Conservation (phyloP, 1,140 invertebrate species). For the Bombus impatiens region DNA sequence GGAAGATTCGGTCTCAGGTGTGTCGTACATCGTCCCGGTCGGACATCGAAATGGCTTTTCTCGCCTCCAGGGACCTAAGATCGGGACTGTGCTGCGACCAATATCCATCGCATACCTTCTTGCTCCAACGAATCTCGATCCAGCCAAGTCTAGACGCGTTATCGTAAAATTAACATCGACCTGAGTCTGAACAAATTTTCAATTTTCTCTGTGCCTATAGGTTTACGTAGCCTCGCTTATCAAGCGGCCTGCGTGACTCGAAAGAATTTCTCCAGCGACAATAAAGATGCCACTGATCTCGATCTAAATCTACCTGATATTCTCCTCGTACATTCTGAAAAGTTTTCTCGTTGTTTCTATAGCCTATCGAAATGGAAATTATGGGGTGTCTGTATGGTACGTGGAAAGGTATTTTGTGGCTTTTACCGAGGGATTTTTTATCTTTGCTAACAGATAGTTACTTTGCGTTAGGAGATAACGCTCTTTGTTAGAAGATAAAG, state of each 20-base stretch:
- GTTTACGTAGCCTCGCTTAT: not conserved
- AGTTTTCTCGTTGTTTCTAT: no score
- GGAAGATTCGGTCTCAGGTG: conserved; percentile 19
- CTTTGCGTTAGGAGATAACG: no score
- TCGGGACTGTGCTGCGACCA: not conserved
- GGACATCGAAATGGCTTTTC: conserved; percentile 25
- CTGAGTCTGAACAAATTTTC: not conserved
- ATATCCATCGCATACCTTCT: not conserved
- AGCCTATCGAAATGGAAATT: no score
- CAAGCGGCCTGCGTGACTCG: not conserved
- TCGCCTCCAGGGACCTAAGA: not conserved
- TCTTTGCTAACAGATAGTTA: no score
- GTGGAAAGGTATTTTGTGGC: no score
- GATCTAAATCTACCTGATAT: not conserved
- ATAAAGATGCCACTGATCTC: not conserved
- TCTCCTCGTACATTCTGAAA: not conserved
- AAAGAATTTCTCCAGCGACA: not conserved
- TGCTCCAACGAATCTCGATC: not conserved
- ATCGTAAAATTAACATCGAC: conserved; percentile 18
- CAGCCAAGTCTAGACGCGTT: no score
- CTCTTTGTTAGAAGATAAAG: no score
- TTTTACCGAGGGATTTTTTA: no score
- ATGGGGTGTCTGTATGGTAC: no score
- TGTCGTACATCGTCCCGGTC: conserved; percentile 6
- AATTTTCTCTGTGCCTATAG: not conserved